phyloP scores from a whole-genome alignment of 2,888 invertebrate genomes.

The Apamea sordens region DNA sequence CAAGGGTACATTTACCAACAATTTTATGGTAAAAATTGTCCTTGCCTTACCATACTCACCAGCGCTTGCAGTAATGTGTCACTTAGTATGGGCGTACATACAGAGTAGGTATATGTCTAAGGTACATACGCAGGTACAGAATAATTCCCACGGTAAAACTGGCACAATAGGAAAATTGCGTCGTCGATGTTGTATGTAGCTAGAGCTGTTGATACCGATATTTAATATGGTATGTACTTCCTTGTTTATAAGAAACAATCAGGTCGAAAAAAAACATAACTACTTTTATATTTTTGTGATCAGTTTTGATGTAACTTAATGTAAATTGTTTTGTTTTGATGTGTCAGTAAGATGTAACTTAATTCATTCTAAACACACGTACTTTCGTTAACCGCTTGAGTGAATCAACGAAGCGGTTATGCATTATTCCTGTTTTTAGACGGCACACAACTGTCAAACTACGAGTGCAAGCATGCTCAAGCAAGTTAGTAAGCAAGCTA shows the following conservation, averaged over 20 bases:
- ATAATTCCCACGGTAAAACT: constrained; percentile 80
- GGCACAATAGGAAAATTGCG: constrained; percentile 84
- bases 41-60: constrained; percentile 56
- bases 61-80: constrained; percentile 53
- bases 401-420: no score
- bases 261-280: not conserved
- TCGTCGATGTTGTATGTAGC: constrained; percentile 63
- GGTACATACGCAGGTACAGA: constrained; percentile 59
- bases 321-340: no score
- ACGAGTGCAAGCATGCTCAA: not conserved
- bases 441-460: not conserved
- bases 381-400: not conserved
- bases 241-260: not conserved
- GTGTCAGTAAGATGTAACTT: no score
- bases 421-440: not conserved
- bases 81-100: constrained; percentile 65
- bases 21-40: constrained; percentile 62
- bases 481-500: not conserved
- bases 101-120: constrained; percentile 58
- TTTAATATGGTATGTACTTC: not conserved
- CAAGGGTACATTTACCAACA: constrained; percentile 58
- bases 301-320: no score
- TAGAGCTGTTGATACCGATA: constrained; percentile 64
- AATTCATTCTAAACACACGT: not conserved
- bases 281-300: not conserved